phyloP scores from a whole-genome alignment of 2,797 vertebrate species.

The Jordanella pulchra region DNA sequence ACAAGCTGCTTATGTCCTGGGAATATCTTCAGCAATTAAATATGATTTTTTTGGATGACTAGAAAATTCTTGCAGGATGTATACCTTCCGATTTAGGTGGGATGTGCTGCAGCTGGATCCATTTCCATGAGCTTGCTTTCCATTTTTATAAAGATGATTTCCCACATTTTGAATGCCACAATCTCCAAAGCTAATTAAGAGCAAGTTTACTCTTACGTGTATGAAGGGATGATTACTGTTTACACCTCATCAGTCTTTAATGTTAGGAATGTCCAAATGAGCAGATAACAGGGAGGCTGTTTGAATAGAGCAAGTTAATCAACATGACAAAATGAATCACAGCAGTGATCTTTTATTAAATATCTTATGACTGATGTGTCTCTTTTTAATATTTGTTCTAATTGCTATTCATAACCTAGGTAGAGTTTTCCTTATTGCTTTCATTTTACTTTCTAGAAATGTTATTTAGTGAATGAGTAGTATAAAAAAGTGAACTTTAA shows the following conservation, averaged over 20 bases:
- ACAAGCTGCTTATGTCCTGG: not conserved
- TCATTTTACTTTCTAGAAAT: slow-evolving; percentile 24
- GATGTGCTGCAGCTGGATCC: not conserved
- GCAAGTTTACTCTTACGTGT: not conserved
- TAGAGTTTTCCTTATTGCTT: slow-evolving; percentile 29
- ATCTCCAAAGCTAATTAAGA: not conserved
- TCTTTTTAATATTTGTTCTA: slow-evolving; percentile 11
- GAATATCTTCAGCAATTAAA: not conserved
- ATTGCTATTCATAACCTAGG: slow-evolving; percentile 16
- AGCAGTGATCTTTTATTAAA: not conserved
- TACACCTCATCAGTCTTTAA: not conserved
- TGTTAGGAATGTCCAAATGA: slow-evolving; percentile 2
- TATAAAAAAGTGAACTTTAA: slow-evolving; percentile 36
- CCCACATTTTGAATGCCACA: no score
- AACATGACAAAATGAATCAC: slow-evolving; percentile 15
- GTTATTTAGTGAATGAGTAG: slow-evolving; percentile 32
- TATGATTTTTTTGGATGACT: not conserved
- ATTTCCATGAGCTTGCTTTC: not conserved
- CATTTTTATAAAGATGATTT: not conserved
- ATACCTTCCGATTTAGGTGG: not conserved
- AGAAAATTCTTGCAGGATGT: not conserved
- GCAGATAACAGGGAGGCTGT: not conserved
- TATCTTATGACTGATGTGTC: slow-evolving; percentile 3
- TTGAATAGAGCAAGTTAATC: slow-evolving; percentile 17
- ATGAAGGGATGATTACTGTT: not conserved